These are phyloP conservation scores for Pachycephala philippinensis DNA, from an alignment of 2,113 vertebrate genomes.

Conservation along the genomic window DNA sequence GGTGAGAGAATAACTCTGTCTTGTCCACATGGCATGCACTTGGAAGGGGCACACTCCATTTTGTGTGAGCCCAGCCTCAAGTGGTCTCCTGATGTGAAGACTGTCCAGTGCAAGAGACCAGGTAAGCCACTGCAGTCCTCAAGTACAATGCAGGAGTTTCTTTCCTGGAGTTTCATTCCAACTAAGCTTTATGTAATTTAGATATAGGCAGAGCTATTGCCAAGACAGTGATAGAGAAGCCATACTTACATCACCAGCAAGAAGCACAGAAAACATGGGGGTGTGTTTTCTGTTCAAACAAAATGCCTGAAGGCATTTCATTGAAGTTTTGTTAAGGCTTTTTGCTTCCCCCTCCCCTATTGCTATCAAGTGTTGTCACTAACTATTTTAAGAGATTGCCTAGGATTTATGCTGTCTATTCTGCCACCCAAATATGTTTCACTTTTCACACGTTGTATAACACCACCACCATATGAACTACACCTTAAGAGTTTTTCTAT, in stretches of 20 bases:
- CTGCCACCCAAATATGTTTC: not conserved
- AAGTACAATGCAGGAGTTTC: not conserved
- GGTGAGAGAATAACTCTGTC: conserved; percentile 83
- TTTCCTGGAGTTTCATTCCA: not conserved
- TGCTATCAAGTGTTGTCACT: not conserved
- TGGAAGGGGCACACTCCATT: conserved; percentile 69
- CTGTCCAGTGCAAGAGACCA: conserved; percentile 65
- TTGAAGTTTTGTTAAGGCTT: not conserved
- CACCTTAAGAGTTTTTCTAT: not conserved
- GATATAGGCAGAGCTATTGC: not conserved
- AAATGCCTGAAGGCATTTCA: not conserved
- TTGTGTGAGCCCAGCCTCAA: conserved; percentile 85
- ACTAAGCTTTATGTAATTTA: not conserved
- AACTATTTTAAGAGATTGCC: not conserved
- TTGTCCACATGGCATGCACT: conserved; percentile 66
- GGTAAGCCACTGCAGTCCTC: conserved; percentile 63
- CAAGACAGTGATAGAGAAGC: not conserved
- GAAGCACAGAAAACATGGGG: not conserved
- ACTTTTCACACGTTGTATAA: not conserved
- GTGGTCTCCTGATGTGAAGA: conserved; percentile 82
- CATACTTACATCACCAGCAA: not conserved
- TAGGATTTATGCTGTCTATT: not conserved
- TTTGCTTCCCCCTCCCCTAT: not conserved
- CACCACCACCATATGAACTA: not conserved
- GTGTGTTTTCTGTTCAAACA: not conserved